Evolutionary conservation across 2,888 invertebrate genomes (phyloP), one percentile per base, ranked within the genome.

Genomic region (Temnothorax unifasciatus): DNA sequence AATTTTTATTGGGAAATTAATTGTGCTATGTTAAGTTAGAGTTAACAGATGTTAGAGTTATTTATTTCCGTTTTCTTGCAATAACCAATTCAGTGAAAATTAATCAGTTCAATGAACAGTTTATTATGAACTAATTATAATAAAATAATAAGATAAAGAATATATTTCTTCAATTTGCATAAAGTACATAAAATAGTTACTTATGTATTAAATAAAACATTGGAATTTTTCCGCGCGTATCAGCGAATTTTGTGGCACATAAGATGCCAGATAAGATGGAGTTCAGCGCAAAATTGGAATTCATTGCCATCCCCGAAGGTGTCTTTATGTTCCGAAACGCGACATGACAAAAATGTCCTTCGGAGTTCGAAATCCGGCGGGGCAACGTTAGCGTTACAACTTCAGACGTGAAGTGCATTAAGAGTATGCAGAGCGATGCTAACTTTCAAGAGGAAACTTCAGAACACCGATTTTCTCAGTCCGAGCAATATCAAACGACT

Each of bases 371-470:
- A 83, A 82, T 75, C 75, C 61, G 25, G 34, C 54, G 25, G 13
- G 59, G 15, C 69, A 77, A 75, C 57, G 57, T 57, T 81, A 61
- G 41, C 50, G 44, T 82, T 82, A 59, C 50, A 73, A 64, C 74
- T 79, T 73, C 41, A 64, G 63, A 76, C 64, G 57, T 59, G 79
- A 63, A 81, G 66, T 57, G 61, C 82, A 82, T 87, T 87, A 84
- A 84, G 75, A 84, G 66, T 63, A 81, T 71, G 52, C 69, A 52
- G 34, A 34, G 63, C 9, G 21, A 47, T 29, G 63, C 68, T 68
- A 66, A 87, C 57, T 74, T 85, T 81, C 21, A 25, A 77, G 76
- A 76, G 57, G 34, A 73, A 81, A 81, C 79, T 81, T 81, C 25
- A 5, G 57, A 71, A 81, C 44, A 47, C 74, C 59, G 74, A 79